Percentiles rank a stretch among this genome's conserved stretches.
Conservation (phyloP, 2,888 invertebrate genomes). For the Dioctria rufipes region DNA sequence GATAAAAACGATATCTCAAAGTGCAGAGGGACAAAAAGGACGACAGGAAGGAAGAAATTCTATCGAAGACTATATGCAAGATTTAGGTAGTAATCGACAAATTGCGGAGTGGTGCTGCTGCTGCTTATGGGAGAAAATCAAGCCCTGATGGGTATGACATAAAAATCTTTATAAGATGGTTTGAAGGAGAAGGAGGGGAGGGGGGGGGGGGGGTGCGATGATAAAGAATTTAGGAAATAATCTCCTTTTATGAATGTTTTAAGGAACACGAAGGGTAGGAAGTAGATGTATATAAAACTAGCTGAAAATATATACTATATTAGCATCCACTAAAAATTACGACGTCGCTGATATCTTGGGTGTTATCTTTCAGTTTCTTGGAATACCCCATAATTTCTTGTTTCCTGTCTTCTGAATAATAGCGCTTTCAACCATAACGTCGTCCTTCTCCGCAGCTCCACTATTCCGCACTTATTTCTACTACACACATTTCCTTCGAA, state of each 20-base stretch:
- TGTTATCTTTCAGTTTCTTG: slow-evolving; percentile 26
- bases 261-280: neutral
- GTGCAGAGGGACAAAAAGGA: neutral
- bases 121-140: neutral
- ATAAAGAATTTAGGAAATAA: slow-evolving; percentile 40
- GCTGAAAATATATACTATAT: too few relatives aligned
- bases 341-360: slow-evolving; percentile 34
- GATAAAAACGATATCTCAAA: slow-evolving; percentile 11
- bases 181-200: neutral
- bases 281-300: neutral
- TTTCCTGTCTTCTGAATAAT: slow-evolving; percentile 22
- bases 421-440: too few relatives aligned
- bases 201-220: neutral
- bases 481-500: slow-evolving; percentile 30
- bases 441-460: slow-evolving; percentile 14
- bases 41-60: neutral
- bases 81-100: slow-evolving; percentile 37
- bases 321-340: slow-evolving; percentile 29
- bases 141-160: neutral
- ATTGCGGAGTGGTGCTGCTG: neutral
- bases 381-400: slow-evolving; percentile 2
- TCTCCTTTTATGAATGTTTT: slow-evolving; percentile 33
- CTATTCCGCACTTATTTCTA: slow-evolving; percentile 37
- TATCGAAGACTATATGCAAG: slow-evolving; percentile 37
- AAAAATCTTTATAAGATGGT: too few relatives aligned